A percentile compares a stretch with the other conserved stretches of the same genome.
Conservation (phyloP, 1,140 invertebrate species). For the Drepana arcuata region DNA sequence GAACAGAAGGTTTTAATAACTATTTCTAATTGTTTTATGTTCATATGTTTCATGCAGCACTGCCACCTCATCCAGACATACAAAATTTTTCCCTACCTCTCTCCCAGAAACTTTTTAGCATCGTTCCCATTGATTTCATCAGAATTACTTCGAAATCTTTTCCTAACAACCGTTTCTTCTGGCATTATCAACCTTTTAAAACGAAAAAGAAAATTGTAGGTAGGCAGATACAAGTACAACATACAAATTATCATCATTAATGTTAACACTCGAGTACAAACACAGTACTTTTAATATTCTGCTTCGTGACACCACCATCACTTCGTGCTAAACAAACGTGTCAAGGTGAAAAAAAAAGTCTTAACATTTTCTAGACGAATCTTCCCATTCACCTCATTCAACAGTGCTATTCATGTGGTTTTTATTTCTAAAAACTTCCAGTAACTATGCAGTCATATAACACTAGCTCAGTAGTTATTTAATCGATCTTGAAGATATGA, state of each 20-base stretch:
- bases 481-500: too few relatives aligned
- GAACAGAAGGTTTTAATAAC: background rate
- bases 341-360: constrained; percentile 3
- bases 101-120: constrained; percentile 36
- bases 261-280: too few relatives aligned
- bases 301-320: constrained; percentile 1
- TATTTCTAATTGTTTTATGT: background rate
- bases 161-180: constrained; percentile 30
- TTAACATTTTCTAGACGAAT: constrained; percentile 6
- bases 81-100: constrained; percentile 17
- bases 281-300: background rate
- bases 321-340: constrained; percentile 2
- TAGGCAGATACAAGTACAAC: too few relatives aligned
- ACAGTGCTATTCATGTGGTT: too few relatives aligned
- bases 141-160: constrained; percentile 45
- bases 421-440: too few relatives aligned
- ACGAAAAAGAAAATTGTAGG: constrained; percentile 4
- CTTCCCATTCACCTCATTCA: constrained; percentile 4
- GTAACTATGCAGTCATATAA: too few relatives aligned
- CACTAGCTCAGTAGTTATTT: too few relatives aligned
- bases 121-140: constrained; percentile 35
- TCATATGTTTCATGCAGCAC: background rate
- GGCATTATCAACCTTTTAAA: constrained; percentile 40
- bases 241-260: too few relatives aligned
- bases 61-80: background rate